phyloP scores from a whole-genome alignment of 2,797 vertebrate genomes.

The Moxostoma hubbsi region DNA sequence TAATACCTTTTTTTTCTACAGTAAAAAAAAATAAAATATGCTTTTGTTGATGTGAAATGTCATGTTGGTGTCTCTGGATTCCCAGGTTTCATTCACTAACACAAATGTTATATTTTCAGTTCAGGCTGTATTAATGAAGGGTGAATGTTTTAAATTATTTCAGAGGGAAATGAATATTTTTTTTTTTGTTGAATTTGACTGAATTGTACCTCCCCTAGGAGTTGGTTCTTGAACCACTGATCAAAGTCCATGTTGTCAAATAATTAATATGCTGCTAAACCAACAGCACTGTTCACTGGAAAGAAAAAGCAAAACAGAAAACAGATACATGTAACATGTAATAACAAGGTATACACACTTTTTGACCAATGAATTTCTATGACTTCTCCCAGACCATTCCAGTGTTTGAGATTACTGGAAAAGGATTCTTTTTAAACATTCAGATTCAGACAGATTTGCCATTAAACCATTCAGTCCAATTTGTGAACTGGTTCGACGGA shows the following conservation, averaged over 20 bases:
- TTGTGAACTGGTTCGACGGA: too few relatives aligned
- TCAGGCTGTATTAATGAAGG: background rate
- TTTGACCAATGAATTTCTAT: too few relatives aligned
- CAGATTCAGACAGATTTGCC: too few relatives aligned
- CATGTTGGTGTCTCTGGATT: background rate
- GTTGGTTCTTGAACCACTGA: constrained; percentile 97
- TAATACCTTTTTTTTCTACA: background rate
- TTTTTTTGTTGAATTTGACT: constrained; percentile 86
- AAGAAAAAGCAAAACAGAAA: constrained; percentile 47
- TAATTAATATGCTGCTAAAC: constrained; percentile 93
- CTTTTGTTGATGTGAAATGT: background rate
- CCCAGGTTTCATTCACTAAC: background rate
- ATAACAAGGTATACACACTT: background rate
- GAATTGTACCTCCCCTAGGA: constrained; percentile 92
- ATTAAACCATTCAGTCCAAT: too few relatives aligned
- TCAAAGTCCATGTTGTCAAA: constrained; percentile 98
- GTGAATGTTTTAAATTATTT: background rate
- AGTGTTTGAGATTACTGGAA: too few relatives aligned
- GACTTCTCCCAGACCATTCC: too few relatives aligned
- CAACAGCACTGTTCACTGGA: constrained; percentile 94
- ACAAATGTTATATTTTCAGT: background rate
- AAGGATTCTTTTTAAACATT: too few relatives aligned
- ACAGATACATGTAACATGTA: constrained; percentile 18
- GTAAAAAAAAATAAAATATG: constrained; percentile 10
- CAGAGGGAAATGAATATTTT: background rate